Conservation (phyloP, 2,888 invertebrate genomes). For the Homarus gammarus region DNA sequence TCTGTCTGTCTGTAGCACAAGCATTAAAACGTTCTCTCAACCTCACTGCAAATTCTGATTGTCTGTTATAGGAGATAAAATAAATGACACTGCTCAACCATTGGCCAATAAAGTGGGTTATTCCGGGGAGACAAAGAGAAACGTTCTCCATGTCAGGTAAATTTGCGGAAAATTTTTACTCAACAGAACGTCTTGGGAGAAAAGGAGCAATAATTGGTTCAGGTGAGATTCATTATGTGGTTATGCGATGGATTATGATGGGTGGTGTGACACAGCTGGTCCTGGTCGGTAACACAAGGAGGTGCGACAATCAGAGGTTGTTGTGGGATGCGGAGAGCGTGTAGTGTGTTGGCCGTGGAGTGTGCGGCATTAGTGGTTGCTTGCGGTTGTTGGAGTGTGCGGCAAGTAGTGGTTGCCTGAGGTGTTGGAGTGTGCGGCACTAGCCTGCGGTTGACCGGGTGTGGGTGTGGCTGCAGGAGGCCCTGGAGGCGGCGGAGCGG, state of each 20-base stretch:
- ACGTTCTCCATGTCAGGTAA: no score
- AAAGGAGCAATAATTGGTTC: background rate
- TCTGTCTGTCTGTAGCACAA: constrained; percentile 36
- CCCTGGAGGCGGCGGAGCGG: constrained; percentile 73
- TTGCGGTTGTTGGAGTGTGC: constrained; percentile 53
- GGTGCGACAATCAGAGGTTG: constrained; percentile 55
- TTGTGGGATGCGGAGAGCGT: constrained; percentile 40
- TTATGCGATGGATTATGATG: background rate
- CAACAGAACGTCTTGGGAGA: no score
- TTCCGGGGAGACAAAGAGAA: no score
- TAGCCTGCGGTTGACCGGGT: constrained; percentile 68
- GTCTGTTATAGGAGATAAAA: no score
- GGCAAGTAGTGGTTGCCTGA: constrained; percentile 46
- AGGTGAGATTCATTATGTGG: background rate
- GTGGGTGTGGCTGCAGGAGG: constrained; percentile 75
- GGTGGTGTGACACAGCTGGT: background rate
- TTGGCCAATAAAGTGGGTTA: no score
- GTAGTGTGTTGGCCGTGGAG: constrained; percentile 51
- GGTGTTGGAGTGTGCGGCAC: constrained; percentile 56
- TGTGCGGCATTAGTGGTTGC: constrained; percentile 65
- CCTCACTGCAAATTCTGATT: constrained; percentile 47
- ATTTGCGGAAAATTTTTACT: no score
- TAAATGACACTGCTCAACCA: no score
- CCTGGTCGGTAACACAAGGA: background rate
- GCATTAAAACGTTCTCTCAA: constrained; percentile 34